These are phyloP conservation scores for Diceros bicornis DNA, from an alignment of 2,797 vertebrate species.

Conservation along the genomic window DNA sequence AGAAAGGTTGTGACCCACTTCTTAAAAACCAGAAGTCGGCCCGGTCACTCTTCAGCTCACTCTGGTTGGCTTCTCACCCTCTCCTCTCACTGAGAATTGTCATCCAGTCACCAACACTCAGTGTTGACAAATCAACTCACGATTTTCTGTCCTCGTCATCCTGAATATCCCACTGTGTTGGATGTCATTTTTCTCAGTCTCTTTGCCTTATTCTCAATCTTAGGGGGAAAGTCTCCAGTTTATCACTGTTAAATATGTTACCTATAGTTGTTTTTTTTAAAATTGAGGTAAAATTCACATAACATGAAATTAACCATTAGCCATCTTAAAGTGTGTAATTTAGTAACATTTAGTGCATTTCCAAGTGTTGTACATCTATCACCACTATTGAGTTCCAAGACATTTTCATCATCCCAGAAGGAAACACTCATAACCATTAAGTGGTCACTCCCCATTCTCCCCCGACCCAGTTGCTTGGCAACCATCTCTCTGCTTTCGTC, in stretches of 20 bases:
- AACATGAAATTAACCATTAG: too few species aligned
- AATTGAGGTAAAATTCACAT: background rate
- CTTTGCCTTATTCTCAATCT: background rate
- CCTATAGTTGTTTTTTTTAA: background rate
- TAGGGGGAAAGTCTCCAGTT: background rate
- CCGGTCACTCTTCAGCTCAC: background rate
- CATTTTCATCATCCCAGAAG: background rate
- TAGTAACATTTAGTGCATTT: background rate
- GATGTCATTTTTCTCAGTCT: too few species aligned
- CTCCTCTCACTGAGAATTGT: too few species aligned
- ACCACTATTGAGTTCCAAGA: background rate
- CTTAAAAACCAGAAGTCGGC: background rate
- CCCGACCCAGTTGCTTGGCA: too few species aligned
- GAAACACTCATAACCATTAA: background rate
- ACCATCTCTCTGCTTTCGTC: too few species aligned
- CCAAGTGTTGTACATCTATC: background rate
- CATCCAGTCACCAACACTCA: background rate
- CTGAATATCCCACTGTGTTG: fast-evolving
- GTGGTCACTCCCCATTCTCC: background rate
- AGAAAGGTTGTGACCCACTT: background rate
- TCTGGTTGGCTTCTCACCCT: fast-evolving
- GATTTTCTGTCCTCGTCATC: too few species aligned
- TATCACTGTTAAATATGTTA: background rate
- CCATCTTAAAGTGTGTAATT: background rate
- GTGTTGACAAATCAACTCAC: background rate